Evolutionary conservation across 2,797 vertebrate species (phyloP), one percentile per base, ranked within the genome.

Genomic region (Chaunax sp.): DNA sequence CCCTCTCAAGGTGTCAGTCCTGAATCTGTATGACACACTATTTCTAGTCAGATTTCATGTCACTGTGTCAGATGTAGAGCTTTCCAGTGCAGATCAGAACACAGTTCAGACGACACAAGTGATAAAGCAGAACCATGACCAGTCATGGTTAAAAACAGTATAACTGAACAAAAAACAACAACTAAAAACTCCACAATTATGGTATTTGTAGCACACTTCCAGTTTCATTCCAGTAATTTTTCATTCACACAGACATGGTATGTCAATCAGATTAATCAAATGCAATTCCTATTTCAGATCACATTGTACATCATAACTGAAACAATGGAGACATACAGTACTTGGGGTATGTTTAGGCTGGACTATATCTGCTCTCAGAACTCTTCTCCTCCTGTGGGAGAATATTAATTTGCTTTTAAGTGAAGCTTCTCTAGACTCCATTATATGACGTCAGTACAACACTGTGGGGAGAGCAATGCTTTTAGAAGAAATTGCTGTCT

Each of bases 401-500:
- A 64, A 57, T 57, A 76, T 72, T 51, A 65, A 30, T 68, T 62
- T 74, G 51, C 52, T 74, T 51, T 72, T 41, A 44, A 64, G 56
- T 56, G 53, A 71, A 37, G 41, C 59, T 68, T 66, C 49, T 62
- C 33, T 13, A 38, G 57, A 80, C 41, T 57, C 46, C 26, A 69
- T 64, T 63, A 65, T 51, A 50, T 70, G 63, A 63, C 19, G 37
- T 75, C 59, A 58, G 25, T 44, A 55, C 16, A 23, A 67, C 49
- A 63, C 12, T 40, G 66, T 38, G 33, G 53, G 41, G 62, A 68
- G 70, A 74, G 68, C 23, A 62, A 75, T 71, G 49, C 73, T 75
- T 81, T 81, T 75, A 70, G 57, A 70, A 61, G 70, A 23, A 80
- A 74, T 19, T 63, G 57, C 68, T 72, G 72, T 68, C 57, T 49